Evolutionary conservation across 37 sponge, comb jelly and placozoan species (phyloP), one percentile per base, ranked within the genome.

Genomic region (Lycopodina hypogea): DNA sequence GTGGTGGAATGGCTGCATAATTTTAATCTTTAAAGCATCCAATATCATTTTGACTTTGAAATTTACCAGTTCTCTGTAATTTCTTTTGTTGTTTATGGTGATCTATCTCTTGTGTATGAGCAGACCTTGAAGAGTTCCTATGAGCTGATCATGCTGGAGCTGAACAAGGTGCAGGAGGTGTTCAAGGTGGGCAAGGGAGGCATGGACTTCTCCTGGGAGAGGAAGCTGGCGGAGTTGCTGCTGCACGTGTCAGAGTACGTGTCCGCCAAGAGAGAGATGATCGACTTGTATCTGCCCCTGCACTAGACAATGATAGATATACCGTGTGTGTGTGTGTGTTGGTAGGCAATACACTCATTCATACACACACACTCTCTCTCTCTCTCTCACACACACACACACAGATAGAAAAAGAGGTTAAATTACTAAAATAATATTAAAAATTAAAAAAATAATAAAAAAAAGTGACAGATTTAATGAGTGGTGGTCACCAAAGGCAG

Each of bases 171-270:
- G 12, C 56, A 68, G 1, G 84, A 83, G 52, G 80, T 88, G 9
- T 88, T 83, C 56, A 38, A 42, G 23, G 62, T 67, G 39, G 39
- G 73, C 21, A 74, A 71, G 41, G 89, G 89, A 59, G 89, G 89
- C 22, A 88, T 79, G 14, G 84, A 83, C 48, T 72, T 79, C 57
- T 65, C 75, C 0, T 88, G 89, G 89, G 89, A 88, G 75, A 73
- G 75, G 62, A 88, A 74, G 39, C 71, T 88, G 84, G 57, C 89
- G 38, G 89, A 88, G 9, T 68, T 88, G n/a, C 65, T 78, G 37
- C 9, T 57, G 21, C 37, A 56, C 30, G 57, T 78, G 8, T 24
- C 61, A 19, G 89, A 88, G 22, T 88, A 42, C 53, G 59, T 83
- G 26, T 38, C 45, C 30, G 79, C 79, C 42, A 82, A 60, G 57